A percentile compares a stretch with the other conserved stretches of the same genome.
These are phyloP conservation scores for Xylocopa sonorina DNA, from an alignment of 1,140 invertebrate genomes.

Conservation along the genomic window DNA sequence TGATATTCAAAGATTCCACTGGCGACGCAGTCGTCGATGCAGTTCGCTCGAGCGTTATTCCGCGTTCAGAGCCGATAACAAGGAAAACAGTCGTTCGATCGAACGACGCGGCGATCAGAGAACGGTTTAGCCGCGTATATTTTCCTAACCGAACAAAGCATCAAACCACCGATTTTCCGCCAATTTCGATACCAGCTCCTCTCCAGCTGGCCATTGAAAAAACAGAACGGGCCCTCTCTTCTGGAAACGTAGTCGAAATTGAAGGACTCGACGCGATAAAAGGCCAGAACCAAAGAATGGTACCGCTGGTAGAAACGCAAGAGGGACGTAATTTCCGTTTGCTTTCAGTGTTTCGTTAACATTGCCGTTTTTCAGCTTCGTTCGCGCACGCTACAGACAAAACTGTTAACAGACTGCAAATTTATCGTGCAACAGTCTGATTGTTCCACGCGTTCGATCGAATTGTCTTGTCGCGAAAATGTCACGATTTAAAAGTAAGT, in stretches of 20 bases:
- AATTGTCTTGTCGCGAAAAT: too few species aligned
- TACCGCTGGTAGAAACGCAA: too few species aligned
- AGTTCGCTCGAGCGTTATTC: background rate
- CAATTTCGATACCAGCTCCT: too few species aligned
- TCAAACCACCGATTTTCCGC: background rate
- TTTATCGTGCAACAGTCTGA: background rate
- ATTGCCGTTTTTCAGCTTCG: background rate
- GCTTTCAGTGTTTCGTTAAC: constrained; percentile 18
- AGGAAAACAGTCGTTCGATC: constrained; percentile 2
- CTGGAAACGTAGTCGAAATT: too few species aligned
- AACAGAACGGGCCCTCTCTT: background rate
- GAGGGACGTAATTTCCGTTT: constrained; percentile 17
- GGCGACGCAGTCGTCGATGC: background rate
- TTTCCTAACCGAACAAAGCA: too few species aligned
- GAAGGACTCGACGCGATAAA: background rate
- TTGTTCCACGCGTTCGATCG: background rate
- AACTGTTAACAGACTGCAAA: too few species aligned
- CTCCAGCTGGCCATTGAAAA: too few species aligned
- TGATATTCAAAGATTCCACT: constrained; percentile 14
- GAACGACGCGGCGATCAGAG: background rate
- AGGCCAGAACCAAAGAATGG: too few species aligned
- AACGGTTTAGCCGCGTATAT: too few species aligned
- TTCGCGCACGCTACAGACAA: background rate
- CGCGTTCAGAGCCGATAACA: background rate
- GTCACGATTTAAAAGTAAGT: too few species aligned